Evolutionary conservation across 2,797 vertebrate genomes (phyloP).

Genomic region (Amblyopsis hoosieri): DNA sequence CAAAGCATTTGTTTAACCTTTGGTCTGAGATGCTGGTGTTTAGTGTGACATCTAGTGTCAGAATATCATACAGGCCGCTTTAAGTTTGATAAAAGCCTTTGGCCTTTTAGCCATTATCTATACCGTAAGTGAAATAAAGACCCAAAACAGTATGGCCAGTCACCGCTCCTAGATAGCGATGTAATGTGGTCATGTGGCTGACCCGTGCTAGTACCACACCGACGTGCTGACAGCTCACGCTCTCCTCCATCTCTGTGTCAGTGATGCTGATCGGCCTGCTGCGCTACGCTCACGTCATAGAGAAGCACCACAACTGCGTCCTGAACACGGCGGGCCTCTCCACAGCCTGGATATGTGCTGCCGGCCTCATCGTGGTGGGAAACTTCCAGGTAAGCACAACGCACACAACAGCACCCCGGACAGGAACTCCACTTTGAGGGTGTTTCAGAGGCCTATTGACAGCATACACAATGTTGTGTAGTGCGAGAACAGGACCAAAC

Average conservation of each 20-base stretch:
- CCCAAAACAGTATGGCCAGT: no score
- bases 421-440: background rate
- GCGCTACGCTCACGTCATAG: slow-evolving; percentile 87
- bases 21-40: no score
- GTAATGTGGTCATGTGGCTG: background rate
- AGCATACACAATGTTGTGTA: background rate
- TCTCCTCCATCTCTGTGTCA: slow-evolving; percentile 34
- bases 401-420: background rate
- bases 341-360: slow-evolving; percentile 86
- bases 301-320: slow-evolving; percentile 84
- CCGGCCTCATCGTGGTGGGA: slow-evolving; percentile 89
- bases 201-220: background rate
- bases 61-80: no score
- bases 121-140: background rate
- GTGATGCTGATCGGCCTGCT: slow-evolving; percentile 88
- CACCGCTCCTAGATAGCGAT: no score
- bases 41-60: no score
- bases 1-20: no score
- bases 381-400: slow-evolving; percentile 84
- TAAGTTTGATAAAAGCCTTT: no score
- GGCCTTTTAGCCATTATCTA: no score
- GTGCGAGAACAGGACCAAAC: background rate
- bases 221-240: background rate
- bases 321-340: slow-evolving; percentile 87
- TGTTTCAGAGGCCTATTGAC: background rate